Conservation (phyloP, 2,113 vertebrate species). For the Morphnarchus princeps region DNA sequence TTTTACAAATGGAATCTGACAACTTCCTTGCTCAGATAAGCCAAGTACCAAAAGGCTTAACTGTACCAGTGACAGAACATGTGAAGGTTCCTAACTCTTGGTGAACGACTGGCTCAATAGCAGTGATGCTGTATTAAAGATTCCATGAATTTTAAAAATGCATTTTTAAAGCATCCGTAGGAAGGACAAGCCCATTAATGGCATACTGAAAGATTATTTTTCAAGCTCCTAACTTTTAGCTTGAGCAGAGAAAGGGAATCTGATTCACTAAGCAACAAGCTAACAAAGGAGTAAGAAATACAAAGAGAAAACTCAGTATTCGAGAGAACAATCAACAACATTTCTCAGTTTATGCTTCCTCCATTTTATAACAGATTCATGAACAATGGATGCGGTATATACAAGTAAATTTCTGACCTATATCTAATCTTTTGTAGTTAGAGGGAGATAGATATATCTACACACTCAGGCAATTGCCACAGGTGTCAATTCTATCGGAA, state of each 20-base stretch:
- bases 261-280: neutral
- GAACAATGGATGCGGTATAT: accelerated
- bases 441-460: neutral
- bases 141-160: neutral
- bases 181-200: neutral
- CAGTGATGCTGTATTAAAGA: neutral
- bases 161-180: neutral
- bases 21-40: neutral
- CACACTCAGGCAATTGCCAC: neutral
- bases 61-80: neutral
- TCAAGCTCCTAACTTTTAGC: neutral
- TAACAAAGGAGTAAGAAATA: neutral
- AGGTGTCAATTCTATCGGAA: neutral
- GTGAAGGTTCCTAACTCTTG: neutral
- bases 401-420: neutral
- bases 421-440: neutral
- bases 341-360: neutral
- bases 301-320: neutral
- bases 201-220: neutral
- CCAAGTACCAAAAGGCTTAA: neutral
- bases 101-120: neutral
- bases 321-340: neutral
- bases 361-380: neutral
- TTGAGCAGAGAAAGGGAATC: neutral
- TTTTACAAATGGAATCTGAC: constrained; percentile 15